A percentile compares a stretch with the other conserved stretches of the same genome.
phyloP scores from a whole-genome alignment of 1,140 invertebrate species.

The Tetranychus urticae region DNA sequence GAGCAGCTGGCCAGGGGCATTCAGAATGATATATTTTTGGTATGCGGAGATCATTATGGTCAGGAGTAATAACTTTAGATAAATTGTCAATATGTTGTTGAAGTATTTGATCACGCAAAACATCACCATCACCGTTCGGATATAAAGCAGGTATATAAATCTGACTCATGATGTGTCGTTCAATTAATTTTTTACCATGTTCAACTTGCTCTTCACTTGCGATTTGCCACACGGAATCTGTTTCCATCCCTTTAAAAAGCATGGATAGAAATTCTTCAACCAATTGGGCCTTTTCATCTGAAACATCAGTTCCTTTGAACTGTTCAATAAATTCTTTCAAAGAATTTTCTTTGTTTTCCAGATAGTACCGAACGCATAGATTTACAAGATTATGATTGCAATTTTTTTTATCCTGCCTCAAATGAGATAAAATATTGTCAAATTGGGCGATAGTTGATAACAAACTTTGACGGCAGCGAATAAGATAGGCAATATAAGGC shows the following conservation, averaged over 20 bases:
- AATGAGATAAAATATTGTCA: conserved; percentile 22
- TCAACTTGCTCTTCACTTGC: conserved; percentile 56
- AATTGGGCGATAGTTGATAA: conserved; percentile 52
- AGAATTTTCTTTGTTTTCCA: conserved; percentile 32
- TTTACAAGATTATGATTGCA: conserved; percentile 51
- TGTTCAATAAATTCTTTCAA: conserved; percentile 43
- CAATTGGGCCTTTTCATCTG: conserved; percentile 47
- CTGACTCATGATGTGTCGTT: conserved; percentile 43
- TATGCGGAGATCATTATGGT: conserved; percentile 56
- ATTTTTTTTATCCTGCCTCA: conserved; percentile 25
- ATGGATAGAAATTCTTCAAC: conserved; percentile 35
- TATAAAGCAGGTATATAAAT: conserved; percentile 82
- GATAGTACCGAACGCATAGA: conserved; percentile 49
- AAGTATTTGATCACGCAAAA: conserved; percentile 66
- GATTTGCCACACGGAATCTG: conserved; percentile 42
- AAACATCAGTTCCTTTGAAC: conserved; percentile 42
- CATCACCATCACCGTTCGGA: conserved; percentile 87
- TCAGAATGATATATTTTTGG: conserved; percentile 59
- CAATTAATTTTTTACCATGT: conserved; percentile 26
- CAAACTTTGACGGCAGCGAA: conserved; percentile 52
- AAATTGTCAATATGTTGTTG: conserved; percentile 69
- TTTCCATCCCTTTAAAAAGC: conserved; percentile 34
- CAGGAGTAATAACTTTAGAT: conserved; percentile 46
- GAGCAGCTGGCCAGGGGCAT: conserved; percentile 89
- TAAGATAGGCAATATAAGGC: conserved; percentile 60